phyloP scores from a whole-genome alignment of 2,888 invertebrate species.

The Panzeria rudis region DNA sequence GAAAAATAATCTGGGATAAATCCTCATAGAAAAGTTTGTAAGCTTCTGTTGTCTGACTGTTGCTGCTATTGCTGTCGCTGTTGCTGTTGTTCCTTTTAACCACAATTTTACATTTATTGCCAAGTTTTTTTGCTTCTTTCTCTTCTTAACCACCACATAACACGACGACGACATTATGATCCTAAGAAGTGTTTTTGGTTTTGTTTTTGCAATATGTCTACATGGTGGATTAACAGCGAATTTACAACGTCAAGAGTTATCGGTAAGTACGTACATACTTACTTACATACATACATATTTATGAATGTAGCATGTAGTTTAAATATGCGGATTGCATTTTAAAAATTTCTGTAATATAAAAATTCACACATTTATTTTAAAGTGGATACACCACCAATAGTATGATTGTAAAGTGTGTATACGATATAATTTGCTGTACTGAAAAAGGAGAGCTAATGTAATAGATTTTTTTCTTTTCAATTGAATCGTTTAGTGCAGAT shows the following conservation, averaged over 20 bases:
- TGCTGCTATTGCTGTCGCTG: not conserved
- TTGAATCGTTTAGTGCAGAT: too few relatives aligned
- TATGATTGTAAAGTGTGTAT: not conserved
- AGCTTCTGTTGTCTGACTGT: not conserved
- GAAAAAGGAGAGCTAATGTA: too few relatives aligned
- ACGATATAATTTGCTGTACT: constrained; percentile 1
- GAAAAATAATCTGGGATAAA: constrained; percentile 35
- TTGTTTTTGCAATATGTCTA: constrained; percentile 73
- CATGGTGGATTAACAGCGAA: constrained; percentile 72
- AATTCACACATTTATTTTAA: constrained; percentile 24
- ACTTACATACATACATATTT: constrained; percentile 53
- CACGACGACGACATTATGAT: constrained; percentile 75
- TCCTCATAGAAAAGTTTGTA: constrained; percentile 28
- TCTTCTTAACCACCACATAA: constrained; percentile 48
- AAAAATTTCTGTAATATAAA: constrained; percentile 25
- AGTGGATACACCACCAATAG: not conserved
- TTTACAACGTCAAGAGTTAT: constrained; percentile 75
- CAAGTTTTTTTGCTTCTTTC: not conserved
- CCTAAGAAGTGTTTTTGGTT: constrained; percentile 73
- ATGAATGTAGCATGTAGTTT: constrained; percentile 27
- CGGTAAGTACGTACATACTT: constrained; percentile 77
- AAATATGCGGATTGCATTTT: constrained; percentile 44
- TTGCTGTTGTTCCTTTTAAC: constrained; percentile 35
- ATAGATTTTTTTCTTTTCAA: too few relatives aligned
- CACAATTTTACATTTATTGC: constrained; percentile 47